Evolutionary conservation across 92 coral and sea anemone genomes (phyloP).

Genomic region (Porites cylindrica): DNA sequence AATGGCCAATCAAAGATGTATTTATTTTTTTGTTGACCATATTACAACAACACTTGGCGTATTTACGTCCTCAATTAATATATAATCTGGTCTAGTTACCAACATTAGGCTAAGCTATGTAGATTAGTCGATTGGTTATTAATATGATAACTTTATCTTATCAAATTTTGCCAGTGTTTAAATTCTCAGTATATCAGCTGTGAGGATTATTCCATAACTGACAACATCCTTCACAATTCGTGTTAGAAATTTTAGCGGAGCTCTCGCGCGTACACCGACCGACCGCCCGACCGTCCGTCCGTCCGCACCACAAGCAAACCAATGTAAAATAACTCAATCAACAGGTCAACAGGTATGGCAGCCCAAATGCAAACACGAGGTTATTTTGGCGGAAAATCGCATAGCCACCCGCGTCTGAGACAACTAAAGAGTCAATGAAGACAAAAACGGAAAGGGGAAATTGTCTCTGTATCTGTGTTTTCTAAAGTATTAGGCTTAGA

Average conservation of each 20-base stretch:
- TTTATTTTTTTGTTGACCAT: background rate
- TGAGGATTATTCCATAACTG: slow-evolving; percentile 10
- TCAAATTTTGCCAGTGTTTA: background rate
- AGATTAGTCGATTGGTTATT: background rate
- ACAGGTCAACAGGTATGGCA: too few relatives aligned
- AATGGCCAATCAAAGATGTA: background rate
- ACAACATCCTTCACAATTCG: background rate
- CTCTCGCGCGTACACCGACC: too few relatives aligned
- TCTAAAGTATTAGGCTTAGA: too few relatives aligned
- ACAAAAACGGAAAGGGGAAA: too few relatives aligned
- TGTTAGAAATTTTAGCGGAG: slow-evolving; percentile 10
- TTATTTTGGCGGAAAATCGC: too few relatives aligned
- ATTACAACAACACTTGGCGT: background rate
- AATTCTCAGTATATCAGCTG: background rate
- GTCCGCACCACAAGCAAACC: too few relatives aligned
- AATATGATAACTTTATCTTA: background rate
- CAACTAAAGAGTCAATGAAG: too few relatives aligned
- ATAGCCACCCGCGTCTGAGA: too few relatives aligned
- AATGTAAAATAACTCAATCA: too few relatives aligned
- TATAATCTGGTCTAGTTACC: background rate
- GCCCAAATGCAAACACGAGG: too few relatives aligned
- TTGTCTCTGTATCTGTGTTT: too few relatives aligned
- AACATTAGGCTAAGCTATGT: background rate
- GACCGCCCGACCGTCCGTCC: too few relatives aligned
- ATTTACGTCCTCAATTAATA: background rate